Evolutionary conservation across 2,888 invertebrate species (phyloP).

Genomic region (Eristalis pertinax): DNA sequence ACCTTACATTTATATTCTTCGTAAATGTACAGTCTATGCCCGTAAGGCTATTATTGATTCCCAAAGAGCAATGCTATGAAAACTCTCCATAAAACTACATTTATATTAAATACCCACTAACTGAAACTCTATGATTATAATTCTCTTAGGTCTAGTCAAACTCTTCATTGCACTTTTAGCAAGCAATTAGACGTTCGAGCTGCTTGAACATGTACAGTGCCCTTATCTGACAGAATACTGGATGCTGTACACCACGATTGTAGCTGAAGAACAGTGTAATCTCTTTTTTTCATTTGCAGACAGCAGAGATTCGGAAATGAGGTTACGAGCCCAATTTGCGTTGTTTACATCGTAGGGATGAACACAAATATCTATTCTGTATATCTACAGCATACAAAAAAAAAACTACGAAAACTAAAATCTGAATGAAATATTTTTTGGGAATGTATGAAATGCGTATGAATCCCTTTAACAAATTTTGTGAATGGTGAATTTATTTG

Average conservation of each 20-base stretch:
- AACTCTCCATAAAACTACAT: not conserved
- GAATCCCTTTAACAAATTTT: too few relatives aligned
- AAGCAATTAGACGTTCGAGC: not conserved
- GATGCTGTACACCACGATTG: not conserved
- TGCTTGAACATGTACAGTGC: not conserved
- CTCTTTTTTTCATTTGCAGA: not conserved
- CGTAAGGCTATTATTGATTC: not conserved
- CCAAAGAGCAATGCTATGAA: not conserved
- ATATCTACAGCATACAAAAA: constrained; percentile 18
- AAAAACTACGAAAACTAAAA: constrained; percentile 30
- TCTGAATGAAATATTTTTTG: constrained; percentile 19
- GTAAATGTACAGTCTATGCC: not conserved
- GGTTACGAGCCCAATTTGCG: not conserved
- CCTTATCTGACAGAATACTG: not conserved
- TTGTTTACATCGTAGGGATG: constrained; percentile 15
- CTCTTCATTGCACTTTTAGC: not conserved
- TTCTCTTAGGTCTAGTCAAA: constrained; percentile 8
- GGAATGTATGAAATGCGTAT: constrained; percentile 12
- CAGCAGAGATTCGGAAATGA: constrained; percentile 22
- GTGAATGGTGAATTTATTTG: constrained; percentile 1
- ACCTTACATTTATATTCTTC: not conserved
- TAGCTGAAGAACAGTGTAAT: not conserved
- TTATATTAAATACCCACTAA: not conserved
- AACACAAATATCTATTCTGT: not conserved
- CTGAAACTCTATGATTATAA: not conserved